Conservation (phyloP, 2,113 vertebrate species). For the Protobothrops flavoviridis region DNA sequence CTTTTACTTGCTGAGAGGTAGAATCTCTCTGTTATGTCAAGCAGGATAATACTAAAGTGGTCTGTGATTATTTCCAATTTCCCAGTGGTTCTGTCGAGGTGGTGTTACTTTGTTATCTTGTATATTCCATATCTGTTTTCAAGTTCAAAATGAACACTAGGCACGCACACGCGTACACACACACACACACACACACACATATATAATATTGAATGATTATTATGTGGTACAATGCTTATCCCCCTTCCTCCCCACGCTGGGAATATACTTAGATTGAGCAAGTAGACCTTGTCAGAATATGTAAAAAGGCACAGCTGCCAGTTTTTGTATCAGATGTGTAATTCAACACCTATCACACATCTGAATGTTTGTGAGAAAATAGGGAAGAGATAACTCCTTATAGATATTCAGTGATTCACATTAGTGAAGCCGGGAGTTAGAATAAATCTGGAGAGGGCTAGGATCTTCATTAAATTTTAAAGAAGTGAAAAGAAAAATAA, state of each 20-base stretch:
- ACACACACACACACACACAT: too few relatives aligned
- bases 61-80: neutral
- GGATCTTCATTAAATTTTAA: slow-evolving; percentile 50
- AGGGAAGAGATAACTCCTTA: slow-evolving; percentile 16
- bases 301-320: slow-evolving; percentile 47
- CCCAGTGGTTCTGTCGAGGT: neutral
- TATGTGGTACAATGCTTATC: neutral
- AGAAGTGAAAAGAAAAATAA: slow-evolving; percentile 33
- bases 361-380: slow-evolving; percentile 7
- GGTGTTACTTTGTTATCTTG: neutral
- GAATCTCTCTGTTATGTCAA: neutral
- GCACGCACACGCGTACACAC: neutral
- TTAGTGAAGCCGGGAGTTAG: slow-evolving; percentile 27
- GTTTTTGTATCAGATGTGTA: slow-evolving; percentile 30
- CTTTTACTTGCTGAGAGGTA: neutral
- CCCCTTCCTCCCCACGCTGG: slow-evolving; percentile 2
- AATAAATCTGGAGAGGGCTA: slow-evolving; percentile 31
- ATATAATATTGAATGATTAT: slow-evolving; percentile 34
- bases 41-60: neutral
- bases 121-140: slow-evolving; percentile 9
- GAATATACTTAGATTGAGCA: slow-evolving; percentile 35
- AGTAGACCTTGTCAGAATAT: slow-evolving; percentile 52
- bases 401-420: slow-evolving; percentile 41
- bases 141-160: slow-evolving; percentile 7
- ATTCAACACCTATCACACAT: slow-evolving; percentile 26